A percentile compares a stretch with the other conserved stretches of the same genome.
phyloP scores from a whole-genome alignment of 2,113 vertebrate genomes.

The Bettongia penicillata region DNA sequence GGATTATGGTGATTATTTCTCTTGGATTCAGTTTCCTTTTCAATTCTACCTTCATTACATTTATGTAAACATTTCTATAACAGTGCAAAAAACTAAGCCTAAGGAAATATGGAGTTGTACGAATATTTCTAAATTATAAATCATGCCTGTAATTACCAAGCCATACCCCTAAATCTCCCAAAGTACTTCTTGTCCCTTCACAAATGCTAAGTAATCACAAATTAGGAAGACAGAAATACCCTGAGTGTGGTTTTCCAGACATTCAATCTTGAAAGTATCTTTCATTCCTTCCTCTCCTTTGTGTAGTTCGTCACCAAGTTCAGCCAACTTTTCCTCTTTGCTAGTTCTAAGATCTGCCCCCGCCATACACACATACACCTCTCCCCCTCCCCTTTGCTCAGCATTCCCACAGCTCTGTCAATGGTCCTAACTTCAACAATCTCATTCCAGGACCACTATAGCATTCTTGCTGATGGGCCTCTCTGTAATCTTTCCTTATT shows the following conservation, averaged over 20 bases:
- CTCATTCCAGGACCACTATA: background rate
- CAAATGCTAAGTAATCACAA: background rate
- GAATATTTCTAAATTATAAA: conserved; percentile 36
- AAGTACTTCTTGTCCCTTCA: background rate
- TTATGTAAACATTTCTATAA: background rate
- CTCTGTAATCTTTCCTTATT: background rate
- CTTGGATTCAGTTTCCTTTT: conserved; percentile 36
- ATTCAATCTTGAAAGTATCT: conserved; percentile 25
- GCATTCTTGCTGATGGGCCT: background rate
- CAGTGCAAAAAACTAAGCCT: background rate
- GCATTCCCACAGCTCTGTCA: background rate
- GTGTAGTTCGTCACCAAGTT: background rate
- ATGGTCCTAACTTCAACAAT: background rate
- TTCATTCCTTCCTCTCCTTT: background rate
- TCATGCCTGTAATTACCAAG: conserved; percentile 19
- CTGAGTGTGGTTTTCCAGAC: background rate
- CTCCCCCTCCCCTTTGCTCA: background rate
- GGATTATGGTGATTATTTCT: background rate
- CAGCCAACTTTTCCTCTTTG: background rate
- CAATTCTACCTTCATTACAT: conserved; percentile 34
- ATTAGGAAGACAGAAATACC: background rate
- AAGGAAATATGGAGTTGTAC: background rate
- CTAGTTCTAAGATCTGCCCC: background rate
- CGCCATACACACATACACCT: too few species aligned
- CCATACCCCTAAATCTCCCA: background rate